phyloP scores from a whole-genome alignment of 1,140 invertebrate species.

The Dendroctonus valens region DNA sequence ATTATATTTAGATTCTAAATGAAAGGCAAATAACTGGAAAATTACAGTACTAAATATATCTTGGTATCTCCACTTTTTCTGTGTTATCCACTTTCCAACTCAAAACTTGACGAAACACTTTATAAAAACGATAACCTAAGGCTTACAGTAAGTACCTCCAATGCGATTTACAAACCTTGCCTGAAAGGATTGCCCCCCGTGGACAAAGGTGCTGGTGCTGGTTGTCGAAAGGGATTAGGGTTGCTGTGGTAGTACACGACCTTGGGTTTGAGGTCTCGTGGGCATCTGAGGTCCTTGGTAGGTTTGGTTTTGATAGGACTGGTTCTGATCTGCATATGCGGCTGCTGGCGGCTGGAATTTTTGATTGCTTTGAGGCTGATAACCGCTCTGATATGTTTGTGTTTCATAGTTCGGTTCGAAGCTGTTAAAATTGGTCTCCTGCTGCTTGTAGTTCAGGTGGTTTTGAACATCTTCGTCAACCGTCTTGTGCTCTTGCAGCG shows the following conservation, averaged over 20 bases:
- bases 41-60: no score
- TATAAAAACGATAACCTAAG: no score
- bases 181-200: constrained; percentile 55
- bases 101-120: no score
- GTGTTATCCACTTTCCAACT: no score
- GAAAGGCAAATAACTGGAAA: no score
- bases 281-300: constrained; percentile 45
- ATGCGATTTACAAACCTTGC: constrained; percentile 45
- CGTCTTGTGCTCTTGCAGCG: constrained; percentile 80
- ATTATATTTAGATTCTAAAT: no score
- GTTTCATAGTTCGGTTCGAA: constrained; percentile 49
- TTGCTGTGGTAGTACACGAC: constrained; percentile 39
- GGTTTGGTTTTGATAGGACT: constrained; percentile 23
- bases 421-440: constrained; percentile 70
- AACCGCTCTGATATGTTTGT: constrained; percentile 52
- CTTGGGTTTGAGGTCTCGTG: constrained; percentile 33
- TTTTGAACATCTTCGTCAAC: constrained; percentile 74
- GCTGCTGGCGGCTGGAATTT: constrained; percentile 33
- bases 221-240: constrained; percentile 58
- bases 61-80: no score
- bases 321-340: background rate
- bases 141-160: no score
- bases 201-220: constrained; percentile 37
- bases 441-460: constrained; percentile 70
- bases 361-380: constrained; percentile 46